phyloP scores from a whole-genome alignment of 2,797 vertebrate species.

The Peromyscus nudipes region DNA sequence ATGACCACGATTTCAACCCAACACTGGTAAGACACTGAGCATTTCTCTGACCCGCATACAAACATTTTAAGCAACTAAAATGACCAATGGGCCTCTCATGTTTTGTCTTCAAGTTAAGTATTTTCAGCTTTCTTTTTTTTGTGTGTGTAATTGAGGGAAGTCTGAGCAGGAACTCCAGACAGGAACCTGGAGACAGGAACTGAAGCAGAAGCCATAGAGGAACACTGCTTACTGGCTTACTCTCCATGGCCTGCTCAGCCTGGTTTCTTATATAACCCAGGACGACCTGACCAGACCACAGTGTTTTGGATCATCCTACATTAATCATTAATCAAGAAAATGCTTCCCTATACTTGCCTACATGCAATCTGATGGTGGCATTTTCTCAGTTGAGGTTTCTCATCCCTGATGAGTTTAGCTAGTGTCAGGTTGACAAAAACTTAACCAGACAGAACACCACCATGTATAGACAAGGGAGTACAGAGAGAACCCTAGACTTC shows the following conservation, averaged over 20 bases:
- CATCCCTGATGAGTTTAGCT: not conserved
- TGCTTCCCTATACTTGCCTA: not conserved
- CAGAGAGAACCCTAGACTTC: not conserved
- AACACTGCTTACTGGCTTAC: not conserved
- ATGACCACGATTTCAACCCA: not conserved
- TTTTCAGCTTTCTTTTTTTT: not conserved
- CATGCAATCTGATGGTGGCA: not conserved
- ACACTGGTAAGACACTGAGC: not conserved
- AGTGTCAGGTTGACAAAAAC: not conserved
- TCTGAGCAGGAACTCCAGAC: not conserved
- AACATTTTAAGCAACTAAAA: not conserved
- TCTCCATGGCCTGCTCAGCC: not conserved
- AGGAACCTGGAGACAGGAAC: not conserved
- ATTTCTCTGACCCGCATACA: not conserved
- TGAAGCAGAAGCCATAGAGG: not conserved
- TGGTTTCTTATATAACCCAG: not conserved
- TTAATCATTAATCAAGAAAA: not conserved
- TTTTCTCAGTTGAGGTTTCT: not conserved
- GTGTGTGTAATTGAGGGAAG: not conserved
- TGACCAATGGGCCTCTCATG: not conserved
- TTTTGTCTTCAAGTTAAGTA: not conserved
- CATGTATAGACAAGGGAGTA: not conserved
- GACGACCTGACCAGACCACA: not conserved
- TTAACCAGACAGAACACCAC: not conserved
- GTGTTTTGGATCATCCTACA: not conserved